Evolutionary conservation across 1,140 invertebrate genomes (phyloP).

Genomic region (Nomia melanderi): DNA sequence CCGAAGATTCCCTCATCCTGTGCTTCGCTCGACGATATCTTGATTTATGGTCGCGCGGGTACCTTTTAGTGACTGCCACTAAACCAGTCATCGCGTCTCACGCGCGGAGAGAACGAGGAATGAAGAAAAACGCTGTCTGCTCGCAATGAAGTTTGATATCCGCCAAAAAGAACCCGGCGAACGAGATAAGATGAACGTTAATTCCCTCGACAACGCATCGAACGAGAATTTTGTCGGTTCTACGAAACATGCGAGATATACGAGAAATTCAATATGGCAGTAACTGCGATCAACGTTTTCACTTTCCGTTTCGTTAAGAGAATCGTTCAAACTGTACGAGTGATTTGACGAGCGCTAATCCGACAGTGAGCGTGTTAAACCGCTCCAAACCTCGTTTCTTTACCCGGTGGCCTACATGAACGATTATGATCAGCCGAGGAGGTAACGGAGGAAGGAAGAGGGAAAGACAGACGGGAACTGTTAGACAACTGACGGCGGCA

Average conservation of each 20-base stretch:
- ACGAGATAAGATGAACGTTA: no score
- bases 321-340: no score
- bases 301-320: no score
- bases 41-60: neutral
- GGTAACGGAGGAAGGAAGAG: no score
- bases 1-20: neutral
- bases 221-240: no score
- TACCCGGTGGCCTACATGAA: constrained; percentile 24
- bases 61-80: neutral
- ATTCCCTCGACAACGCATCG: no score
- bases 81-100: neutral
- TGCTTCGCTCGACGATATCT: no score
- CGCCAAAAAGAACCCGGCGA: no score
- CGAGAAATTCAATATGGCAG: no score
- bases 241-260: no score
- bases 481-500: neutral
- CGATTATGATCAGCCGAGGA: constrained; percentile 38
- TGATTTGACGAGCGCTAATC: no score
- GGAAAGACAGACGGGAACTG: constrained; percentile 6
- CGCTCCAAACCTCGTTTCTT: constrained; percentile 12
- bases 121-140: neutral
- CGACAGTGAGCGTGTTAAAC: neutral
- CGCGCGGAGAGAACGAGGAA: neutral
- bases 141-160: neutral
- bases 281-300: no score